A percentile compares a stretch with the other conserved stretches of the same genome.
phyloP scores from a whole-genome alignment of 2,888 invertebrate genomes.

The Muschampia plurimacula region DNA sequence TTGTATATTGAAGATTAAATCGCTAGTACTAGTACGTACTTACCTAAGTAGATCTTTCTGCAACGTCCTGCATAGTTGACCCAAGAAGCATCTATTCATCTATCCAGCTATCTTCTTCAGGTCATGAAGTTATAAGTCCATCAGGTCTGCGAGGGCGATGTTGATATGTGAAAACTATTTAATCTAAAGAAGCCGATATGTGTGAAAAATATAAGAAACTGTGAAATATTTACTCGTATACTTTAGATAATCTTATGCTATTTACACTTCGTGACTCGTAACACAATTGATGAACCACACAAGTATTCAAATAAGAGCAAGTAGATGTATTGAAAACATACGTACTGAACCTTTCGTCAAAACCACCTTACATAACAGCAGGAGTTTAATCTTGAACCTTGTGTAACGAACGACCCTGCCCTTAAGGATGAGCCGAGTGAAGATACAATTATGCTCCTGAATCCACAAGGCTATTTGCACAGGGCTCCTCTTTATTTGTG shows the following conservation, averaged over 20 bases:
- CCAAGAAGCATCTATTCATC: too few relatives aligned
- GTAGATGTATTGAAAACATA: neutral
- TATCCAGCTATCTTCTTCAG: too few relatives aligned
- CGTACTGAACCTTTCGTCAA: neutral
- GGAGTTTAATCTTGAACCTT: conserved; percentile 17
- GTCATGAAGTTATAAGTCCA: too few relatives aligned
- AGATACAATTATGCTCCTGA: conserved; percentile 35
- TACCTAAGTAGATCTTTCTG: too few relatives aligned
- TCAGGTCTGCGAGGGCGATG: too few relatives aligned
- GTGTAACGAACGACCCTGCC: conserved; percentile 12
- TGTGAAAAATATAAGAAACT: too few relatives aligned
- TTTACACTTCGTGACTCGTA: neutral
- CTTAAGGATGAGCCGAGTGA: conserved; percentile 25
- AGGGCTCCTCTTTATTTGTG: conserved; percentile 31
- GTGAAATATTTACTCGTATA: neutral
- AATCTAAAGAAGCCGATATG: neutral
- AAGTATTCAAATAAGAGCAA: conserved; percentile 3
- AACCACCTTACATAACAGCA: neutral
- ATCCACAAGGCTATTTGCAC: conserved; percentile 30
- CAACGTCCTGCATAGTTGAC: too few relatives aligned
- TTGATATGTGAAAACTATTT: neutral
- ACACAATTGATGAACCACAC: neutral
- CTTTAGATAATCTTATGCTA: neutral
- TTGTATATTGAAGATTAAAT: too few relatives aligned
- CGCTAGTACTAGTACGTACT: too few relatives aligned